Percentiles rank a stretch among this genome's conserved stretches.
Conservation (phyloP, 2,797 vertebrate species). For the Tiaroga cobitis region DNA sequence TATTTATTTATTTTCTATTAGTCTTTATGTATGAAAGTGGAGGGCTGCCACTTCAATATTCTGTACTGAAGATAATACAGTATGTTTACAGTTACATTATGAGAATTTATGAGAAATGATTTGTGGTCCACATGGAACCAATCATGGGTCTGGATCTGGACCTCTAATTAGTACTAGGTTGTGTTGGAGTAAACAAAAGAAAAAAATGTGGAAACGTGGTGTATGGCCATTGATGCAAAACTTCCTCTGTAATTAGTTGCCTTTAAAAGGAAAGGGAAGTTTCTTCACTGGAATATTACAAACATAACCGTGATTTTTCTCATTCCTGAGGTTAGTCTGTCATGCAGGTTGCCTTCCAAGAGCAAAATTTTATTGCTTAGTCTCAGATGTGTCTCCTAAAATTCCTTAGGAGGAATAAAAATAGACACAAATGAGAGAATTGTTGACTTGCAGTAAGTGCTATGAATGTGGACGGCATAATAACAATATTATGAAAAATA, state of each 20-base stretch:
- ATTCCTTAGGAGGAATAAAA: background rate
- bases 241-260: slow-evolving; percentile 53
- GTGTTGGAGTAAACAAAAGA: background rate
- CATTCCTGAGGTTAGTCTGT: slow-evolving; percentile 62
- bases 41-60: background rate
- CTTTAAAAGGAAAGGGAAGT: slow-evolving; percentile 38
- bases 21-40: background rate
- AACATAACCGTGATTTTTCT: slow-evolving; percentile 56
- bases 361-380: slow-evolving; percentile 1
- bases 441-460: background rate
- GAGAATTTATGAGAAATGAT: background rate
- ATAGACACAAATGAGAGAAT: background rate
- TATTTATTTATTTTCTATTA: background rate
- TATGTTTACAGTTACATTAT: background rate
- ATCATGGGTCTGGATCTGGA: background rate
- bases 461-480: background rate
- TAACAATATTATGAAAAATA: background rate
- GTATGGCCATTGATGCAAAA: slow-evolving; percentile 2
- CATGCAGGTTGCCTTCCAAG: slow-evolving; percentile 44
- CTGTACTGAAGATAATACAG: background rate
- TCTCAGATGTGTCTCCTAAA: background rate
- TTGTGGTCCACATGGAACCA: background rate
- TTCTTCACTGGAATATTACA: slow-evolving; percentile 39
- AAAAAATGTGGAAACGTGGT: background rate
- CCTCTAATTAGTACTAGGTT: background rate